Evolutionary conservation across 1,140 invertebrate genomes (phyloP).

Genomic region (Varroa destructor): DNA sequence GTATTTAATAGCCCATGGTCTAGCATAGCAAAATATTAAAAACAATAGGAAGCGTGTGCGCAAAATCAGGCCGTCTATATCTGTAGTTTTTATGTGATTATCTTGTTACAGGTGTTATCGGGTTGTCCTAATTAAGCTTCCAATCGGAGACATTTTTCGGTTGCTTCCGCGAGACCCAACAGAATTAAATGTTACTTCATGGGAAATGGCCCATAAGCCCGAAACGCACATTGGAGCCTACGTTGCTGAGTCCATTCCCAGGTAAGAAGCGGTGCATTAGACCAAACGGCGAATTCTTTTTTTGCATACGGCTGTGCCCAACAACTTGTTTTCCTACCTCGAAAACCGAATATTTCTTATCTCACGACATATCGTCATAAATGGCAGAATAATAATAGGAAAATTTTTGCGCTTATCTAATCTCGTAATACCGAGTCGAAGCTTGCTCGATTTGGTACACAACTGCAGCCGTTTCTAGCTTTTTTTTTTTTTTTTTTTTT

Average conservation of each 20-base stretch:
- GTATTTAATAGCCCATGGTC: too few species aligned
- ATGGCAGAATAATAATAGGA: too few species aligned
- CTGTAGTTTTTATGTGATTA: background rate
- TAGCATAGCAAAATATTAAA: too few species aligned
- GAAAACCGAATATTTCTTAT: too few species aligned
- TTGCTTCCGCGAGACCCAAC: slow-evolving; percentile 28
- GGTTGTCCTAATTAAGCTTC: slow-evolving; percentile 8
- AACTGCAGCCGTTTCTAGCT: background rate
- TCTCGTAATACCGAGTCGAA: too few species aligned
- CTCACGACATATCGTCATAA: too few species aligned
- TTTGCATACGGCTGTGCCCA: background rate
- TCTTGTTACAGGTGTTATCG: slow-evolving; percentile 13
- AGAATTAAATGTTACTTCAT: slow-evolving; percentile 34
- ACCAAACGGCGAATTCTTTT: background rate
- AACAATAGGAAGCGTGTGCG: too few species aligned
- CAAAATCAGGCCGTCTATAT: too few species aligned
- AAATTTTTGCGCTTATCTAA: too few species aligned
- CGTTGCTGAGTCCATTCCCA: slow-evolving; percentile 35
- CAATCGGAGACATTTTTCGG: slow-evolving; percentile 16
- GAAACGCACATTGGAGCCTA: slow-evolving; percentile 34
- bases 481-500: slow-evolving; percentile 23
- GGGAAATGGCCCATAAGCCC: slow-evolving; percentile 33
- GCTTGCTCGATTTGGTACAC: too few species aligned
- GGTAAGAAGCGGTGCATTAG: slow-evolving; percentile 18
- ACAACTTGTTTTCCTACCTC: background rate